Conservation (phyloP, 1,140 invertebrate genomes). For the Macrosteles quadrilineatus region DNA sequence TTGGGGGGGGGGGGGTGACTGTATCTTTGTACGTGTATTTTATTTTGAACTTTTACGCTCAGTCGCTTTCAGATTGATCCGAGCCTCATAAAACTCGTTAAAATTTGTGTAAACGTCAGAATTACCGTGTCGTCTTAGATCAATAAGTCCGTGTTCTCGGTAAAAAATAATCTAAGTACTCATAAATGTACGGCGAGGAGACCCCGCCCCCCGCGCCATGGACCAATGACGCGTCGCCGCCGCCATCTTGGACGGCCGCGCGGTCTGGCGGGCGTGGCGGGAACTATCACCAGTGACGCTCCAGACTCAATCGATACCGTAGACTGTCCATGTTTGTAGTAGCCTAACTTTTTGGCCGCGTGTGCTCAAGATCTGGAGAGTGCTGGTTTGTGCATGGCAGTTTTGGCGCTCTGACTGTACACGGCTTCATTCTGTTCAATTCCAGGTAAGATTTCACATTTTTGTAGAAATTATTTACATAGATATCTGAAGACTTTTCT, state of each 20-base stretch:
- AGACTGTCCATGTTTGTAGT: conserved; percentile 17
- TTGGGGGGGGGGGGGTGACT: too few relatives aligned
- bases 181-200: not conserved
- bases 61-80: not conserved
- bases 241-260: conserved; percentile 15
- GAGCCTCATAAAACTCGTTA: conserved; percentile 19
- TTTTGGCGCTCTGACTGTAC: not conserved
- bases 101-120: conserved; percentile 25
- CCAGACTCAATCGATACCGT: conserved; percentile 8
- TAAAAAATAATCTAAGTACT: conserved; percentile 18
- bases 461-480: too few relatives aligned
- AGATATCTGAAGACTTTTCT: too few relatives aligned
- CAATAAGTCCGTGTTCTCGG: conserved; percentile 20
- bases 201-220: not conserved
- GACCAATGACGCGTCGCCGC: not conserved
- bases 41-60: too few relatives aligned
- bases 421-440: conserved; percentile 15
- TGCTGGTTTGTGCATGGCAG: not conserved
- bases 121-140: conserved; percentile 21
- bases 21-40: too few relatives aligned
- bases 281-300: conserved; percentile 3
- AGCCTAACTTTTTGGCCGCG: not conserved
- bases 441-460: not conserved
- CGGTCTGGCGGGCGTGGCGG: conserved; percentile 2
- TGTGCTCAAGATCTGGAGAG: not conserved